phyloP scores from a whole-genome alignment of 2,113 vertebrate species.

The Perognathus longimembris region DNA sequence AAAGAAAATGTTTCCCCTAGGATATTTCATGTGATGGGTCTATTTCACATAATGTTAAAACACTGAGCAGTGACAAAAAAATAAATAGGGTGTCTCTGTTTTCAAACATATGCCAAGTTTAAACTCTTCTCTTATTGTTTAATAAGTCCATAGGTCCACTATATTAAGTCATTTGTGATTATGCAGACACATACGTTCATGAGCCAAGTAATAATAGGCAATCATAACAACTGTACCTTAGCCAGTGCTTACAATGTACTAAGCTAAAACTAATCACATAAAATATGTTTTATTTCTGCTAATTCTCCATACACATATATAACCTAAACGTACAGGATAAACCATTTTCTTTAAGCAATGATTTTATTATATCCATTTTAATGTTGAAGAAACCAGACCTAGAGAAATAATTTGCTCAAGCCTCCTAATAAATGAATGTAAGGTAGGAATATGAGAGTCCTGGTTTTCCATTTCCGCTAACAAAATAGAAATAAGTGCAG shows the following conservation, averaged over 20 bases:
- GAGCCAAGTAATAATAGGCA: neutral
- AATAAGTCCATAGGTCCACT: conserved; percentile 27
- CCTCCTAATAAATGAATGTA: neutral
- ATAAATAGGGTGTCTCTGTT: neutral
- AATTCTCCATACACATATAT: conserved; percentile 29
- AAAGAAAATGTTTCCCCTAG: conserved; percentile 64
- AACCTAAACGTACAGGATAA: conserved; percentile 67
- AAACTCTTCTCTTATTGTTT: neutral
- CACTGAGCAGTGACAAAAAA: conserved; percentile 36
- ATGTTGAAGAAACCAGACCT: neutral
- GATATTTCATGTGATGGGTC: conserved; percentile 67
- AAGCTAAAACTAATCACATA: neutral
- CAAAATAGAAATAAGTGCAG: neutral
- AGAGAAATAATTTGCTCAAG: neutral
- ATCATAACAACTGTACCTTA: neutral
- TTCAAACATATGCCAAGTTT: conserved; percentile 12
- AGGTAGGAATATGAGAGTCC: neutral
- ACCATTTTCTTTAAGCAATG: conserved; percentile 76
- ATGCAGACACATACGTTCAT: conserved; percentile 9
- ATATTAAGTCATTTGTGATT: neutral
- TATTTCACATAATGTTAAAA: conserved; percentile 64
- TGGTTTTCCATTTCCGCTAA: neutral
- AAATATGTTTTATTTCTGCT: neutral
- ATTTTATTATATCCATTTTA: neutral
- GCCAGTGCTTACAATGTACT: neutral